phyloP scores from a whole-genome alignment of 2,888 invertebrate species.

The Azorinus chamasolen region DNA sequence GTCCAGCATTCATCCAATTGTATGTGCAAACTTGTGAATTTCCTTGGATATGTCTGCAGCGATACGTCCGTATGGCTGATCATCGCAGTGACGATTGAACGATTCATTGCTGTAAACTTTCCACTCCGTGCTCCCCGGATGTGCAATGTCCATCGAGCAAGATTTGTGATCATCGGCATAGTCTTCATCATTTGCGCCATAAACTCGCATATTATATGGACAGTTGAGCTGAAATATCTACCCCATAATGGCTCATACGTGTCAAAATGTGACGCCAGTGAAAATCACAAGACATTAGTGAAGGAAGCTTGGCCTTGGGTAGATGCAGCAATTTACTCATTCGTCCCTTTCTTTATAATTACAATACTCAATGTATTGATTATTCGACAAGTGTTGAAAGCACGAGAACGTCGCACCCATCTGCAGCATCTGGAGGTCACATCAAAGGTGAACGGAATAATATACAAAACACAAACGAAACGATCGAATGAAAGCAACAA shows the following conservation, averaged over 20 bases:
- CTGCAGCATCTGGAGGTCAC: slow-evolving; percentile 48
- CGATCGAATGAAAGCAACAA: slow-evolving; percentile 69
- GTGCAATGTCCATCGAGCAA: slow-evolving; percentile 74
- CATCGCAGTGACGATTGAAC: slow-evolving; percentile 84
- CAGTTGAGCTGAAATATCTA: slow-evolving; percentile 69
- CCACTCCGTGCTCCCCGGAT: slow-evolving; percentile 82
- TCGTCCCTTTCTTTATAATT: slow-evolving; percentile 82
- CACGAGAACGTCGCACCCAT: slow-evolving; percentile 59
- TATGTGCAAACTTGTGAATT: slow-evolving; percentile 81
- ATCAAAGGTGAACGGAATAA: slow-evolving; percentile 11
- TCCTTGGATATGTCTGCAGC: slow-evolving; percentile 82
- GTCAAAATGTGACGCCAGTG: slow-evolving; percentile 65
- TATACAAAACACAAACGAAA: slow-evolving; percentile 27
- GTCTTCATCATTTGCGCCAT: slow-evolving; percentile 74
- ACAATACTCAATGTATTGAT: slow-evolving; percentile 82
- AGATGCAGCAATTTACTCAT: slow-evolving; percentile 83
- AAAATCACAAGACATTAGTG: slow-evolving; percentile 61
- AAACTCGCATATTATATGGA: slow-evolving; percentile 83
- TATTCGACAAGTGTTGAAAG: slow-evolving; percentile 80
- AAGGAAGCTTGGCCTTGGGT: slow-evolving; percentile 84
- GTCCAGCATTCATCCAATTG: slow-evolving; percentile 75
- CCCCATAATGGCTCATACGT: neutral
- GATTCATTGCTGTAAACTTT: slow-evolving; percentile 84
- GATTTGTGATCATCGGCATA: slow-evolving; percentile 73
- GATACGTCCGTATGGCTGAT: slow-evolving; percentile 85